phyloP scores from a whole-genome alignment of 1,140 invertebrate genomes.

The Mesaphorura yosii region DNA sequence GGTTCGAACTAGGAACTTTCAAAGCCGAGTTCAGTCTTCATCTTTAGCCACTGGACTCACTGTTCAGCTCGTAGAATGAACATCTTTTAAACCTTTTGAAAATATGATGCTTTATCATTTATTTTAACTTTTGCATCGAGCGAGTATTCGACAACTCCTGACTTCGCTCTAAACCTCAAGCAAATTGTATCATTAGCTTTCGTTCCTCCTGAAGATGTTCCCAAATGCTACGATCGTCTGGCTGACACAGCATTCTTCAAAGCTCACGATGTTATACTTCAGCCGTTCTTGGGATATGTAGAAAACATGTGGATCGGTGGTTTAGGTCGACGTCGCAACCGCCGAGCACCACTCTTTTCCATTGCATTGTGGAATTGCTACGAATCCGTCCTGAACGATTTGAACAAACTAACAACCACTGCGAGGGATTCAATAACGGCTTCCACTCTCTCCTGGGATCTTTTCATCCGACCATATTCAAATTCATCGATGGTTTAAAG shows the following conservation, averaged over 20 bases:
- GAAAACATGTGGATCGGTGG: slow-evolving; percentile 2
- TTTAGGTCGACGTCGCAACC: background rate
- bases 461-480: too few relatives aligned
- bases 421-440: background rate
- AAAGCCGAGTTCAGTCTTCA: too few relatives aligned
- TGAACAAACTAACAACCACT: background rate
- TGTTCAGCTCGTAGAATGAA: too few relatives aligned
- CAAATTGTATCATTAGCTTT: slow-evolving; percentile 13
- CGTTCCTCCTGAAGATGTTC: slow-evolving; percentile 7
- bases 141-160: too few relatives aligned
- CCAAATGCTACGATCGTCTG: background rate
- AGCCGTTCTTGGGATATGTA: background rate
- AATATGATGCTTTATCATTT: too few relatives aligned
- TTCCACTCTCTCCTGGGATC: too few relatives aligned
- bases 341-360: background rate
- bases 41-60: too few relatives aligned
- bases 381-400: background rate
- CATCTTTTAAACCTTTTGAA: too few relatives aligned
- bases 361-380: background rate
- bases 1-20: too few relatives aligned
- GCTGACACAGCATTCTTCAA: background rate
- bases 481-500: too few relatives aligned
- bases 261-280: background rate
- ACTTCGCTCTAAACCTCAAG: slow-evolving; percentile 1
- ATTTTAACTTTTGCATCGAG: too few relatives aligned